Percentiles rank a stretch among this genome's conserved stretches.
These are phyloP conservation scores for Monodelphis domestica DNA, from an alignment of 2,797 vertebrate species.

Conservation along the genomic window DNA sequence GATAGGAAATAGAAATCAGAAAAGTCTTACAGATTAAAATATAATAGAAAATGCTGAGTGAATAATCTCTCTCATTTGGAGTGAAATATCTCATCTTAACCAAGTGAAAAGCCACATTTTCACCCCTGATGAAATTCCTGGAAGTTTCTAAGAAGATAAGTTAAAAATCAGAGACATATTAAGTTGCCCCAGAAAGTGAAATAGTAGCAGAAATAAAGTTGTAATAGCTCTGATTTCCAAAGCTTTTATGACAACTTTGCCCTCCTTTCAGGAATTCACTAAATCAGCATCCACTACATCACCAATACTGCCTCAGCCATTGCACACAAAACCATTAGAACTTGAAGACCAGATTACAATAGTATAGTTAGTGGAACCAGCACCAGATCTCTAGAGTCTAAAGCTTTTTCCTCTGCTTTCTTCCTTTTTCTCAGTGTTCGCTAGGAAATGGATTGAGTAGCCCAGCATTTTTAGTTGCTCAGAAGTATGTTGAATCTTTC, in stretches of 20 bases:
- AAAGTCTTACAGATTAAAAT: not conserved
- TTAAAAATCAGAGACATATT: not conserved
- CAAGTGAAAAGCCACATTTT: not conserved
- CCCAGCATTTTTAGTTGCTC: not conserved
- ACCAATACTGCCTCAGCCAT: not conserved
- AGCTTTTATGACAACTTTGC: not conserved
- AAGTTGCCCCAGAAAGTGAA: not conserved
- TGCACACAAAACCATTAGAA: not conserved
- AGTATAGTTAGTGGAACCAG: not conserved
- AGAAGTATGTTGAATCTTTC: not conserved
- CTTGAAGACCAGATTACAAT: not conserved
- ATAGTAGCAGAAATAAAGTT: not conserved
- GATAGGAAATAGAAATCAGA: not conserved
- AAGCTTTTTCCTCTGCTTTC: not conserved
- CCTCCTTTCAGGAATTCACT: not conserved
- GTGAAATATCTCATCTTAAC: not conserved
- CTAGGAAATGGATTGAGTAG: not conserved
- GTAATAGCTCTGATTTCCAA: not conserved
- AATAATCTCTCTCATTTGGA: not conserved
- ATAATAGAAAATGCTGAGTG: not conserved
- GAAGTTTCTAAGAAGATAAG: not conserved
- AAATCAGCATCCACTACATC: not conserved
- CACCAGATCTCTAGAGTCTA: not conserved
- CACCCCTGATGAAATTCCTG: not conserved
- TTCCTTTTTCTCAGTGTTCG: not conserved